Evolutionary conservation across 2,888 invertebrate species (phyloP).

Genomic region (Exephanes ischioxanthus): DNA sequence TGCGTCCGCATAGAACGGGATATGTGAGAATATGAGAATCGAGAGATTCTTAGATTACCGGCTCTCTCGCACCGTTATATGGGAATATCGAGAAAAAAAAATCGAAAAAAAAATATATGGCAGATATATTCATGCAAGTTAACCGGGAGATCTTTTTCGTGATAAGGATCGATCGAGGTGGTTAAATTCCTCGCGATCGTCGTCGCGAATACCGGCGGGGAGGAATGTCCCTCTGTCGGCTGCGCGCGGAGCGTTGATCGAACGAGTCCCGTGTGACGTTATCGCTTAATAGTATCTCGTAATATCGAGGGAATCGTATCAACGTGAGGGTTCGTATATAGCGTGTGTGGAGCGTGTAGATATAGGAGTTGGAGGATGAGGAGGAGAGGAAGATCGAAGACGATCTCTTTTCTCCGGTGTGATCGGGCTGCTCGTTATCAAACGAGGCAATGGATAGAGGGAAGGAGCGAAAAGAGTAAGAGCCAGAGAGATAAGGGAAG

Average conservation of each 20-base stretch:
- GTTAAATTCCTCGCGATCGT: conserved; percentile 43
- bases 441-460: conserved; percentile 43
- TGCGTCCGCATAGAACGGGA: background rate
- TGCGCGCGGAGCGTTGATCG: conserved; percentile 55
- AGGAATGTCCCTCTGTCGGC: conserved; percentile 12
- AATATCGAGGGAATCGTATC: conserved; percentile 68
- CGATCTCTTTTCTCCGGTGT: conserved; percentile 35
- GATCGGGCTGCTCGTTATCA: conserved; percentile 58
- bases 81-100: conserved; percentile 8
- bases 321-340: conserved; percentile 21
- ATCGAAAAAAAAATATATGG: background rate
- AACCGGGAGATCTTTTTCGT: conserved; percentile 48
- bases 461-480: conserved; percentile 37
- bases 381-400: conserved; percentile 56
- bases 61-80: conserved; percentile 29
- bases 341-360: conserved; percentile 17
- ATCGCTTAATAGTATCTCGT: conserved; percentile 72
- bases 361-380: background rate
- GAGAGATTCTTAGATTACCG: conserved; percentile 45
- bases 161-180: conserved; percentile 49
- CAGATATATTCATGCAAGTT: conserved; percentile 48
- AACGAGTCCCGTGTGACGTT: conserved; percentile 66
- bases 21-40: conserved; percentile 1
- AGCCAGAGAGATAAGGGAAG: conserved; percentile 50
- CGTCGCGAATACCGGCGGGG: conserved; percentile 40